Conservation (phyloP, 2,888 invertebrate species). For the Eremobia ochroleuca region DNA sequence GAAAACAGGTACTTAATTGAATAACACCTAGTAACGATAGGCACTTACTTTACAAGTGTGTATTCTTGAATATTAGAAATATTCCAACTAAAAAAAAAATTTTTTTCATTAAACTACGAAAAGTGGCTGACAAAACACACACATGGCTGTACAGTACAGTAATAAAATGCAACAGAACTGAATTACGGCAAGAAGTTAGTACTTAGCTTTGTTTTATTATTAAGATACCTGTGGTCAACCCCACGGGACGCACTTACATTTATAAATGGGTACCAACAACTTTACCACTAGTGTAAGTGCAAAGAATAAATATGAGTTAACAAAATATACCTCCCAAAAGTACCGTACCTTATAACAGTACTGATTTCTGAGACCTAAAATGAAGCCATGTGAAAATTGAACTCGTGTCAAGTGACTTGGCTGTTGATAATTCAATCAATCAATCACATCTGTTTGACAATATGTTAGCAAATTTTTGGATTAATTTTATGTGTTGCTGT, state of each 20-base stretch:
- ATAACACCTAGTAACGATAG: no score
- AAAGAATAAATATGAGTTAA: not conserved
- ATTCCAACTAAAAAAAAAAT: no score
- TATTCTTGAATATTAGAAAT: no score
- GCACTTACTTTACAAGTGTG: no score
- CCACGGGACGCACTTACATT: not conserved
- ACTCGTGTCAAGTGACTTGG: not conserved
- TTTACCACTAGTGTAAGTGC: not conserved
- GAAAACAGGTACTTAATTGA: no score
- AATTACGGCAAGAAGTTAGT: constrained; percentile 17
- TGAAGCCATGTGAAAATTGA: not conserved
- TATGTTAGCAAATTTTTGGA: no score
- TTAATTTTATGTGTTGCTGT: no score
- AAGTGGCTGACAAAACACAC: no score
- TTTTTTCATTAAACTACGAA: not conserved
- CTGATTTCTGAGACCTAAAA: not conserved
- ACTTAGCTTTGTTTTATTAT: constrained; percentile 26
- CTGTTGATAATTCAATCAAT: no score
- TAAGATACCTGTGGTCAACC: constrained; percentile 27
- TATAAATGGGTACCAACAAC: not conserved
- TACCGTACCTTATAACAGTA: not conserved
- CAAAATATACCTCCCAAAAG: not conserved
- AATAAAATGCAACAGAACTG: constrained; percentile 19
- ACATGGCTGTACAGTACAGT: no score
- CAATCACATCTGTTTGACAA: no score